Evolutionary conservation across 2,888 invertebrate species (phyloP).

Genomic region (Trichopoda pennipes): DNA sequence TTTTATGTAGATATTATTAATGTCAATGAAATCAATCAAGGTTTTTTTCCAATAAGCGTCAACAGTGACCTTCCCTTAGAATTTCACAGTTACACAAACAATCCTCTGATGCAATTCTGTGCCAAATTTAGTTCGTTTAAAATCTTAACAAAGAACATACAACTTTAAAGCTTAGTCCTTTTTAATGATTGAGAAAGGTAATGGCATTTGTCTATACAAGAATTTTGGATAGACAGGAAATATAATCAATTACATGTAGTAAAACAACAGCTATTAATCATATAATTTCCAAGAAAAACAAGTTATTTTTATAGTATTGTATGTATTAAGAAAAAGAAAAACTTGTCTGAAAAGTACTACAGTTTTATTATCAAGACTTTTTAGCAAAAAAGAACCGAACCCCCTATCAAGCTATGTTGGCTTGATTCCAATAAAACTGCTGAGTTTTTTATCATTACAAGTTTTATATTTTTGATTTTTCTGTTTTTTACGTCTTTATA

Average conservation of each 20-base stretch:
- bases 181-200: constrained; percentile 13
- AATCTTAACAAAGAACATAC: constrained; percentile 9
- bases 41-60: background rate
- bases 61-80: too few species aligned
- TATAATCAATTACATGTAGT: background rate
- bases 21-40: too few species aligned
- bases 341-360: constrained; percentile 1
- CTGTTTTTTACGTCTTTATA: background rate
- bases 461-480: background rate
- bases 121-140: background rate
- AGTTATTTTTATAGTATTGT: constrained; percentile 7
- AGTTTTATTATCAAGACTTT: background rate
- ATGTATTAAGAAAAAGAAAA: background rate
- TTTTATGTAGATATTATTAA: too few species aligned
- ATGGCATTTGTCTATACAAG: background rate
- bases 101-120: background rate
- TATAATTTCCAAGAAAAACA: constrained; percentile 22
- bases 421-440: constrained; percentile 33
- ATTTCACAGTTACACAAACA: too few species aligned
- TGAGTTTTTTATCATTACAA: background rate
- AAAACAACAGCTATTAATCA: constrained; percentile 23
- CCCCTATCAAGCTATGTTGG: background rate
- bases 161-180: background rate
- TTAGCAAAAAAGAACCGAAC: background rate
- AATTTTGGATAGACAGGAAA: background rate